These are phyloP conservation scores for Dromiciops gliroides DNA, from an alignment of 2,113 vertebrate genomes.

Conservation along the genomic window DNA sequence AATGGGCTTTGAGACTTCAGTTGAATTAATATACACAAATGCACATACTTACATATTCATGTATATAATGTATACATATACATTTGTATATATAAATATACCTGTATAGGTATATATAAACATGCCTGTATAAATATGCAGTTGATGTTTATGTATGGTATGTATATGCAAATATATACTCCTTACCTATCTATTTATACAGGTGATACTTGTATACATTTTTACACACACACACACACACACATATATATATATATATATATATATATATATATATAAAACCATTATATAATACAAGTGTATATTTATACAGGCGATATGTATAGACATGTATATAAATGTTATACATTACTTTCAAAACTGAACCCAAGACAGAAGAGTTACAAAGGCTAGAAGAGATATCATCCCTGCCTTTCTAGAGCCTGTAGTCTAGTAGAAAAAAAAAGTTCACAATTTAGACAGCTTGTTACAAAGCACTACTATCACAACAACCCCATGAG, in stretches of 20 bases:
- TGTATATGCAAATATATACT: too few species aligned
- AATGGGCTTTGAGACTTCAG: too few species aligned
- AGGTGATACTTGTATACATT: background rate
- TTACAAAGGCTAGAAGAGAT: background rate
- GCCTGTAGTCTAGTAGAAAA: background rate
- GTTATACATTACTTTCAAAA: background rate
- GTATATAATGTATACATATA: background rate
- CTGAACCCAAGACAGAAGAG: background rate
- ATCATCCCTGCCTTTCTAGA: background rate
- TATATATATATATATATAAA: too few species aligned
- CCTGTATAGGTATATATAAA: too few species aligned
- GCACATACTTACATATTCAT: background rate
- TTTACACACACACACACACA: too few species aligned
- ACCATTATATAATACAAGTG: too few species aligned
- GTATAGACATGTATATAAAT: background rate
- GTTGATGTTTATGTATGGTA: too few species aligned
- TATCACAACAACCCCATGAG: background rate
- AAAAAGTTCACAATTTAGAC: background rate
- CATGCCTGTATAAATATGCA: background rate
- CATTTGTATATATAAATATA: too few species aligned
- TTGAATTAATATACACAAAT: too few species aligned
- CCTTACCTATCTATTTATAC: too few species aligned
- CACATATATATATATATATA: too few species aligned
- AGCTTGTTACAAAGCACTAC: background rate
- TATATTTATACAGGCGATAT: background rate